Evolutionary conservation across 2,113 vertebrate genomes (phyloP).

Genomic region (Oreotrochilus melanogaster): DNA sequence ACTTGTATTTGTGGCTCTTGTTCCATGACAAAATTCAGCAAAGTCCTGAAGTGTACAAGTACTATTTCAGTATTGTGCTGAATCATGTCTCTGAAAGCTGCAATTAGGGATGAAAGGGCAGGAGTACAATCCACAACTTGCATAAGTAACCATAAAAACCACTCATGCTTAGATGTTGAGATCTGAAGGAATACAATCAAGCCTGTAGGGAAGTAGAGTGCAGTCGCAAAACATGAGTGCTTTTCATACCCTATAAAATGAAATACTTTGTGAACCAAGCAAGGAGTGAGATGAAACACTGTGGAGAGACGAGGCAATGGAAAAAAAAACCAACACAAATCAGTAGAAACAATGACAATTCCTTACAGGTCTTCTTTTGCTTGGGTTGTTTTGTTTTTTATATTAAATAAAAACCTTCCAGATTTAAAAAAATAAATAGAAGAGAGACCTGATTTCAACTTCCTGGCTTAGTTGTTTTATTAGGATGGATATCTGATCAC

Average conservation of each 20-base stretch:
- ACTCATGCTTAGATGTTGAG: neutral
- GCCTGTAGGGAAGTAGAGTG: neutral
- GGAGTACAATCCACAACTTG: neutral
- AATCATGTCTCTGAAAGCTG: slow-evolving; percentile 8
- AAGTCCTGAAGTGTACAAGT: neutral
- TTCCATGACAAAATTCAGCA: neutral
- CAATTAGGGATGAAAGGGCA: slow-evolving; percentile 2
- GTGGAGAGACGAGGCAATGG: neutral
- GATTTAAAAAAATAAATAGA: no score
- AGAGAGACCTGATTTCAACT: neutral
- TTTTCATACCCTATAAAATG: neutral
- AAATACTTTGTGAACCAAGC: neutral
- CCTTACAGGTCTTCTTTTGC: neutral
- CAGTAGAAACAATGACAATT: neutral
- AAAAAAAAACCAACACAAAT: neutral
- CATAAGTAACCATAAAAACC: neutral
- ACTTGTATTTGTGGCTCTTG: neutral
- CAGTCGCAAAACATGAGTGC: neutral
- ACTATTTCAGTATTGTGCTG: neutral
- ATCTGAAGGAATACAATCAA: neutral
- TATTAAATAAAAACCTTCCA: neutral
- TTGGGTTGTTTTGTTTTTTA: neutral
- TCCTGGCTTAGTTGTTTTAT: neutral
- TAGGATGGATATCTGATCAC: neutral
- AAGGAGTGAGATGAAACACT: neutral